Conservation (phyloP, 1,140 invertebrate species). For the Micrasema minimum region DNA sequence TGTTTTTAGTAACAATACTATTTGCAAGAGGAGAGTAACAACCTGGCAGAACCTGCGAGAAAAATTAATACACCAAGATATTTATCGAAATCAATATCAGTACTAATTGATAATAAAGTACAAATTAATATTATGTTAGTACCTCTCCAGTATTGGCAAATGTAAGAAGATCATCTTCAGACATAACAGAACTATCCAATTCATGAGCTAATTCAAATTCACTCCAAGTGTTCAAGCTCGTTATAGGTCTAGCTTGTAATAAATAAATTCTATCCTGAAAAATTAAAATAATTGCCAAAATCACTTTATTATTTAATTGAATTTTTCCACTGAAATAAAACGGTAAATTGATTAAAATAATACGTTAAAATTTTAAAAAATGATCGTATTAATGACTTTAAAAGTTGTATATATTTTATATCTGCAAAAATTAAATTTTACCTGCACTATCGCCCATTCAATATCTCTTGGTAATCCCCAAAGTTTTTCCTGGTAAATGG, state of each 20-base stretch:
- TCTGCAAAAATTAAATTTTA: constrained; percentile 54
- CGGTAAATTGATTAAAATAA: too few species aligned
- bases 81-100: background rate
- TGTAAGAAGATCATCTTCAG: constrained; percentile 66
- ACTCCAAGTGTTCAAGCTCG: constrained; percentile 74
- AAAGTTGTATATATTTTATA: too few species aligned
- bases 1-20: constrained; percentile 55
- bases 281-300: constrained; percentile 25
- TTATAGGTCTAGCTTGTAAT: constrained; percentile 80
- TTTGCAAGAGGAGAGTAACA: constrained; percentile 63
- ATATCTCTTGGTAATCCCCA: constrained; percentile 79
- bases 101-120: background rate
- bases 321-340: too few species aligned
- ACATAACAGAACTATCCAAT: constrained; percentile 71
- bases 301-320: too few species aligned
- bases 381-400: too few species aligned
- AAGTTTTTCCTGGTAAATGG: constrained; percentile 70
- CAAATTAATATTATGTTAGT: constrained; percentile 12
- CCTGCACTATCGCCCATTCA: constrained; percentile 76
- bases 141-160: constrained; percentile 75
- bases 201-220: constrained; percentile 81
- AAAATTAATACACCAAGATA: background rate
- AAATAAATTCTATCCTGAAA: constrained; percentile 69
- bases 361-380: too few species aligned
- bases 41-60: constrained; percentile 58